Evolutionary conservation across 2,797 vertebrate genomes (phyloP).

Genomic region (Chelon labrosus): DNA sequence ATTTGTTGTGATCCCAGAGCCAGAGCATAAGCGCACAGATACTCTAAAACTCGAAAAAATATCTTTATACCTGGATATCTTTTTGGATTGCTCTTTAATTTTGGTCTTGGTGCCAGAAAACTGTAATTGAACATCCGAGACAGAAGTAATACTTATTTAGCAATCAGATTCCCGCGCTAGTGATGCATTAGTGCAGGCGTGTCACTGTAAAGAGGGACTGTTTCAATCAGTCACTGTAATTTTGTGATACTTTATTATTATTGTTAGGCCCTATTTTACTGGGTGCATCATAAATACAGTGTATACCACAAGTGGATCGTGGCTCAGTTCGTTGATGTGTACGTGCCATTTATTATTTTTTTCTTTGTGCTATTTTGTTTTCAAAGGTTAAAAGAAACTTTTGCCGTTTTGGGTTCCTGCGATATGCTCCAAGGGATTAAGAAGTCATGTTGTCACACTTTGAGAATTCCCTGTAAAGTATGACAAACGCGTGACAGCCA

Average conservation of each 20-base stretch:
- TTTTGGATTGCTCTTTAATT: no score
- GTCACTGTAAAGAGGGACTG: background rate
- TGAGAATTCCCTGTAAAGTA: constrained; percentile 49
- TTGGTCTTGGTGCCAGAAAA: no score
- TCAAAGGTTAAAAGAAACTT: constrained; percentile 13
- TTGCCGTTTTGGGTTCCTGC: constrained; percentile 27
- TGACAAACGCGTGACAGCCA: constrained; percentile 69
- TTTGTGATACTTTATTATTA: background rate
- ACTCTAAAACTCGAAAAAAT: no score
- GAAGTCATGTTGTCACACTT: constrained; percentile 65
- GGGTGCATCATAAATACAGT: background rate
- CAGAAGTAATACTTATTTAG: no score
- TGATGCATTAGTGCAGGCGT: background rate
- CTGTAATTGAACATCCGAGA: no score
- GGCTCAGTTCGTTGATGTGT: background rate
- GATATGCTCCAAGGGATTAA: constrained; percentile 49
- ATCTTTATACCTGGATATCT: no score
- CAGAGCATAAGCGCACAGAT: no score
- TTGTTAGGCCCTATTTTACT: background rate
- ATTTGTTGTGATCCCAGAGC: no score
- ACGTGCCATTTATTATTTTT: background rate
- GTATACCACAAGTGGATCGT: background rate
- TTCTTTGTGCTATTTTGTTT: constrained; percentile 12
- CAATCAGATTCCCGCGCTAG: background rate
- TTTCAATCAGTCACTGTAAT: background rate